These are phyloP conservation scores for Macquaria ambigua DNA, from an alignment of 2,113 vertebrate genomes.

Conservation along the genomic window DNA sequence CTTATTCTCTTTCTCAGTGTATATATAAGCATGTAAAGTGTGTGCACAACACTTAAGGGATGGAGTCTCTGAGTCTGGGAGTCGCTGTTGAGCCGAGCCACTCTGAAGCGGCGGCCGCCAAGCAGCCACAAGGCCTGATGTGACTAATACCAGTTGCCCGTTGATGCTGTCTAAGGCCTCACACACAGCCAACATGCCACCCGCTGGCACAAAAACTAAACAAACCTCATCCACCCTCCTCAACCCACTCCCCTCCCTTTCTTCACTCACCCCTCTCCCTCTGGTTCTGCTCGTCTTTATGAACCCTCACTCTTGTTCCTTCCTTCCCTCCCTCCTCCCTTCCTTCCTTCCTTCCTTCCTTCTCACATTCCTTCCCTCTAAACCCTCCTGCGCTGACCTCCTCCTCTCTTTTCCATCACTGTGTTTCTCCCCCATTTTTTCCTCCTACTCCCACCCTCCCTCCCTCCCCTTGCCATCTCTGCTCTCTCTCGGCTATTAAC, in stretches of 20 bases:
- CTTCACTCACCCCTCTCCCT: constrained; percentile 26
- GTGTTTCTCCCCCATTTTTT: constrained; percentile 11
- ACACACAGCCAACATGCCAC: constrained; percentile 51
- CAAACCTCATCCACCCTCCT: constrained; percentile 48
- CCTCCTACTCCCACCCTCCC: constrained; percentile 9
- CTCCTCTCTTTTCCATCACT: constrained; percentile 42
- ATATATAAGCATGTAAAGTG: constrained; percentile 59
- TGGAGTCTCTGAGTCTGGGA: constrained; percentile 68
- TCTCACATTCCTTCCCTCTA: constrained; percentile 48
- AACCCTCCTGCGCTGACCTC: constrained; percentile 37
- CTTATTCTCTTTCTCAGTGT: constrained; percentile 58
- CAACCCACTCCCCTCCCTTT: not conserved
- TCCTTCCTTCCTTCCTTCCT: constrained; percentile 24
- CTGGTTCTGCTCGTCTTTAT: constrained; percentile 39
- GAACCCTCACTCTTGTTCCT: constrained; percentile 46
- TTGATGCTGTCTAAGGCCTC: constrained; percentile 58
- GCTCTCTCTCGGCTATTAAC: constrained; percentile 55
- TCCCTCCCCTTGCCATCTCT: constrained; percentile 7
- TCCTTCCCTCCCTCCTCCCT: constrained; percentile 26
- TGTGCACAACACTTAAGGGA: constrained; percentile 60
- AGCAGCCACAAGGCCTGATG: constrained; percentile 42
- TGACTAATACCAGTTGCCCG: constrained; percentile 53
- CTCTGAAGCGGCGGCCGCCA: constrained; percentile 6
- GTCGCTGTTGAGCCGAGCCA: constrained; percentile 15
- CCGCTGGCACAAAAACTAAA: constrained; percentile 62